Percentiles rank a stretch among this genome's conserved stretches.
phyloP scores from a whole-genome alignment of 37 sponge, comb jelly and placozoan genomes.

The Lycopodina hypogea region DNA sequence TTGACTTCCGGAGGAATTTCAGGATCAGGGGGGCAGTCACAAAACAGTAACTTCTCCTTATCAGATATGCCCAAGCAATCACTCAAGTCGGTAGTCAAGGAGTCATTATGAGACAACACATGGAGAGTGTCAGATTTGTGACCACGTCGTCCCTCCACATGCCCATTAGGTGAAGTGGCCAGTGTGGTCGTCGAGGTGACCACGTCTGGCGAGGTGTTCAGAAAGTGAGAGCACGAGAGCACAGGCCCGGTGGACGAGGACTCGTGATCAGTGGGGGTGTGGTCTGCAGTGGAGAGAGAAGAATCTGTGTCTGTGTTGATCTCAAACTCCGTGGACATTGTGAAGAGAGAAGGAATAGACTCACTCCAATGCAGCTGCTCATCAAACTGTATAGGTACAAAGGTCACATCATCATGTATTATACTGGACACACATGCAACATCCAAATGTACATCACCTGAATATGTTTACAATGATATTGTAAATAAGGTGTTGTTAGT shows the following conservation, averaged over 20 bases:
- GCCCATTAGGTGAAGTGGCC: slow-evolving; percentile 1
- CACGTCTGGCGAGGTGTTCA: not conserved
- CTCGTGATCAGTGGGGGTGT: slow-evolving; percentile 20
- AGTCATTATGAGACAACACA: not conserved
- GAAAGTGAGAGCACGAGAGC: not conserved
- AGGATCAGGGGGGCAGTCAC: slow-evolving; percentile 93
- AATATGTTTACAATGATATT: too few relatives aligned
- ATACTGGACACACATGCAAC: too few relatives aligned
- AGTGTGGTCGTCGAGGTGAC: not conserved
- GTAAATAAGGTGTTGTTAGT: too few relatives aligned
- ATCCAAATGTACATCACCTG: too few relatives aligned
- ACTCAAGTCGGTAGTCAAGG: not conserved
- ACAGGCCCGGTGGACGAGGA: slow-evolving; percentile 3
- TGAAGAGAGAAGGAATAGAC: slow-evolving; percentile 16
- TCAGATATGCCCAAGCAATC: not conserved
- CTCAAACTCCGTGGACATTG: not conserved
- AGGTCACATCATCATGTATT: not conserved
- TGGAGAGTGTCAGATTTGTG: not conserved
- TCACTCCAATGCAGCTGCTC: slow-evolving; percentile 32
- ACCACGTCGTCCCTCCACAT: not conserved
- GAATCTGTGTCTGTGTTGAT: not conserved
- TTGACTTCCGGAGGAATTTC: slow-evolving; percentile 59
- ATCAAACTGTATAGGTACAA: not conserved
- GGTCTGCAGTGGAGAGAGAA: not conserved
- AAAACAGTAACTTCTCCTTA: slow-evolving; percentile 32